Evolutionary conservation across 2,113 vertebrate genomes (phyloP), one percentile per base, ranked within the genome.

Genomic region (Suncus etruscus): DNA sequence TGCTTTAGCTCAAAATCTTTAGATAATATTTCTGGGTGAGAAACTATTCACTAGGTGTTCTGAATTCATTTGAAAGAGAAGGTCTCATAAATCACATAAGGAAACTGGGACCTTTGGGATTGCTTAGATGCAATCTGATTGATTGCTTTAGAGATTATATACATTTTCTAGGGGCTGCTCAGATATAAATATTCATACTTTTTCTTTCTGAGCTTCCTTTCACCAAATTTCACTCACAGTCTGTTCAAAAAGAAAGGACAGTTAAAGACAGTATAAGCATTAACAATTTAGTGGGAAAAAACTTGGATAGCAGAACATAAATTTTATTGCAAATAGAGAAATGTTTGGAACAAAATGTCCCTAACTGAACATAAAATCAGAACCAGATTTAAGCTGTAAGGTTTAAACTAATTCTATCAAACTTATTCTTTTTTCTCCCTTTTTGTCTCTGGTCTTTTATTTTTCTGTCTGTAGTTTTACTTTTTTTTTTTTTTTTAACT

Each of bases 121-220:
- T 78, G 86, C 91, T 94, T 50, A 39, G 84, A 47, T 82, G 91
- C 94, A 93, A 95, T 80, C 90, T 90, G 77, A 95, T 90, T 32
- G 91, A 95, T 91, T 86, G 77, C 92, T 84, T 94, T 89, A 87
- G 81, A 94, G 95, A 95, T 82, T 76, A 83, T 75, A 80, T 83
- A 76, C 69, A 48, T 50, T 88, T 95, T 94, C 91, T 74, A 79
- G 79, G 86, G 86, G 89, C 92, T 96, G 95, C 90, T 95, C 77
- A 95, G 83, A 95, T 93, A 93, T 93, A 83, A 92, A 95, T 65
- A 87, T 91, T 79, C 92, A 72, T 95, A 63, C 81, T 87, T 94
- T 93, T 86, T 91, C 89, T 81, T 87, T 65, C 69, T 20, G 69
- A 90, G 73, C 58, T 79, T n/a, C 39, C 47, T 91, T 22, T 51